Evolutionary conservation across 1,140 invertebrate species (phyloP).

Genomic region (Gryon sp.): DNA sequence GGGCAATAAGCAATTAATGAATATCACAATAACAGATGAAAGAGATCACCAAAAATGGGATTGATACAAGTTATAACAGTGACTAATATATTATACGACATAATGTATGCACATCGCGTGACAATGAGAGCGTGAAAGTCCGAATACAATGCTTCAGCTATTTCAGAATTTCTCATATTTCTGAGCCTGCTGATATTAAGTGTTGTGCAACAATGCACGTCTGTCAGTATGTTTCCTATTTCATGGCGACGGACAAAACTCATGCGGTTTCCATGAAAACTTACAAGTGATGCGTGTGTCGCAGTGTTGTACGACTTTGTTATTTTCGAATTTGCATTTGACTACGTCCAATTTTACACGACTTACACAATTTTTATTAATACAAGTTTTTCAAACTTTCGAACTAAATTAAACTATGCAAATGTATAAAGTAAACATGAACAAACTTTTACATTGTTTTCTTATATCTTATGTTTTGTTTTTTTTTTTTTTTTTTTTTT

Average conservation of each 20-base stretch:
- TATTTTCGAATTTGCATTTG: conserved; percentile 35
- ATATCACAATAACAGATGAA: background rate
- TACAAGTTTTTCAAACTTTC: too few relatives aligned
- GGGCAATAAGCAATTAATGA: too few relatives aligned
- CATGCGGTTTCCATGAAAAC: conserved; percentile 51
- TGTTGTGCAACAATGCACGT: conserved; percentile 52
- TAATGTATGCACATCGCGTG: conserved; percentile 38
- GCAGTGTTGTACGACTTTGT: conserved; percentile 35
- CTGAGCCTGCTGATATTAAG: conserved; percentile 53
- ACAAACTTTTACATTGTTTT: too few relatives aligned
- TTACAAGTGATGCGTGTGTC: conserved; percentile 32
- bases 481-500: too few relatives aligned
- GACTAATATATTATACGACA: conserved; percentile 36
- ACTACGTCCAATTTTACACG: conserved; percentile 14
- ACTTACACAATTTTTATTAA: too few relatives aligned
- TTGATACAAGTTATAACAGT: conserved; percentile 19
- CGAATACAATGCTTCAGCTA: conserved; percentile 51
- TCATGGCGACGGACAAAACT: conserved; percentile 40
- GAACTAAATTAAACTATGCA: too few relatives aligned
- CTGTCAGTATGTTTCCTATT: conserved; percentile 49
- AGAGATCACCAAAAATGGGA: conserved; percentile 6
- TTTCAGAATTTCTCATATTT: conserved; percentile 60
- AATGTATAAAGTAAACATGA: too few relatives aligned
- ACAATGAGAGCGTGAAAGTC: conserved; percentile 58
- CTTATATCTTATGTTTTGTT: too few relatives aligned